Conservation (phyloP, 2,113 vertebrate species). For the Hypanus sabinus region DNA sequence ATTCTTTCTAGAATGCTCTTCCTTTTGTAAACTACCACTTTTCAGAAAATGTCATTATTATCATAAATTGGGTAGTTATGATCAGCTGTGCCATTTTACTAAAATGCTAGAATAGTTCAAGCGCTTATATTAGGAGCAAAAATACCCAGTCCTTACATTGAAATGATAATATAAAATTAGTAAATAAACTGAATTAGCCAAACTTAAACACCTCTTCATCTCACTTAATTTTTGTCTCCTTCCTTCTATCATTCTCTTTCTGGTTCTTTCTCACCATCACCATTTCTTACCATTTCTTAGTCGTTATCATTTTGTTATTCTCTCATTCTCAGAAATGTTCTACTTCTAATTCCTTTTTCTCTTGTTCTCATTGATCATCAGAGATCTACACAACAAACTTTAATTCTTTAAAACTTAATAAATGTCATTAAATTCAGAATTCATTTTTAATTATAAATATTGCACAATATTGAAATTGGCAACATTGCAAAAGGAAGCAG, state of each 20-base stretch:
- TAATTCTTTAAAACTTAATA: background rate
- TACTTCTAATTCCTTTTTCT: background rate
- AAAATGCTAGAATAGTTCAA: background rate
- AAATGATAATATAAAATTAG: background rate
- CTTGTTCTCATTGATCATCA: background rate
- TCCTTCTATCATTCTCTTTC: slow-evolving; percentile 41
- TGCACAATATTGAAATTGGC: background rate
- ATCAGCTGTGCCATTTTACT: background rate
- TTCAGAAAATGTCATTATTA: background rate
- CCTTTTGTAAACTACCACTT: background rate
- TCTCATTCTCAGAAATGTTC: background rate
- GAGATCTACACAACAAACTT: background rate
- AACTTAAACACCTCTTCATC: slow-evolving; percentile 68
- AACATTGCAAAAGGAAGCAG: background rate
- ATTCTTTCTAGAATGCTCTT: background rate
- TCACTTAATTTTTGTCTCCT: slow-evolving; percentile 47
- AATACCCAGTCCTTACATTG: background rate
- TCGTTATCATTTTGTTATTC: background rate
- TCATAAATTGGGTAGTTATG: background rate
- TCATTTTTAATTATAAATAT: background rate
- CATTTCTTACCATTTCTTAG: slow-evolving; percentile 42
- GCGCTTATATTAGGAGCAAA: background rate
- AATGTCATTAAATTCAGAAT: background rate
- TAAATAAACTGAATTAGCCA: slow-evolving; percentile 46
- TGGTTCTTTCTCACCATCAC: slow-evolving; percentile 41